Conservation (phyloP, 2,888 invertebrate species). For the Troides aeacus region DNA sequence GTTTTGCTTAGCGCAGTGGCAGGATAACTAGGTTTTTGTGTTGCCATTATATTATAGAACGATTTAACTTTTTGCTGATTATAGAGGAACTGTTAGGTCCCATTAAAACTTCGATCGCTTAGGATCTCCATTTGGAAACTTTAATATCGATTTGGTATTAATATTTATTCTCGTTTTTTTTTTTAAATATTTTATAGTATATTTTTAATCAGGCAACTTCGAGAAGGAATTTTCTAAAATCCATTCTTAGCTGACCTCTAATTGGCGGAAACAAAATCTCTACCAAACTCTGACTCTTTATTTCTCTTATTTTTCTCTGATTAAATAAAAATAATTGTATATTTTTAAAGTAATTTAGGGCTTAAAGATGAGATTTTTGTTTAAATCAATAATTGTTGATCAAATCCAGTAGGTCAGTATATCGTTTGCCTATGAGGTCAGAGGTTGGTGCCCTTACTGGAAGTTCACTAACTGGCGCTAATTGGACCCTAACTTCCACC, state of each 20-base stretch:
- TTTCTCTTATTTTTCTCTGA: too few relatives aligned
- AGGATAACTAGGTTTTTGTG: slow-evolving; percentile 27
- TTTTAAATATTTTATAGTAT: too few relatives aligned
- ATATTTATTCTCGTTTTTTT: too few relatives aligned
- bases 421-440: slow-evolving; percentile 56
- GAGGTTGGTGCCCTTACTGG: slow-evolving; percentile 56
- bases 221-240: too few relatives aligned
- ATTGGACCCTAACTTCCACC: slow-evolving; percentile 60
- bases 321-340: too few relatives aligned
- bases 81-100: slow-evolving; percentile 17
- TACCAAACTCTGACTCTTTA: too few relatives aligned
- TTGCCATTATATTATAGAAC: slow-evolving; percentile 19
- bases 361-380: too few relatives aligned
- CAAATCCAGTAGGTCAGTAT: slow-evolving; percentile 50
- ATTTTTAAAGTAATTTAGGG: too few relatives aligned
- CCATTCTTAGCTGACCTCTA: too few relatives aligned
- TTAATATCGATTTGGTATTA: background rate
- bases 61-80: slow-evolving; percentile 26
- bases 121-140: background rate
- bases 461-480: slow-evolving; percentile 60
- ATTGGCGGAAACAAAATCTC: too few relatives aligned
- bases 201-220: too few relatives aligned
- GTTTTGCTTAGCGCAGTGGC: slow-evolving; percentile 10
- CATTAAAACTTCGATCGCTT: slow-evolving; percentile 13
- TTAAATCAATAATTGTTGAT: too few relatives aligned